A percentile compares a stretch with the other conserved stretches of the same genome.
Evolutionary conservation across 2,888 invertebrate genomes (phyloP).

Genomic region (Malacosoma neustria): DNA sequence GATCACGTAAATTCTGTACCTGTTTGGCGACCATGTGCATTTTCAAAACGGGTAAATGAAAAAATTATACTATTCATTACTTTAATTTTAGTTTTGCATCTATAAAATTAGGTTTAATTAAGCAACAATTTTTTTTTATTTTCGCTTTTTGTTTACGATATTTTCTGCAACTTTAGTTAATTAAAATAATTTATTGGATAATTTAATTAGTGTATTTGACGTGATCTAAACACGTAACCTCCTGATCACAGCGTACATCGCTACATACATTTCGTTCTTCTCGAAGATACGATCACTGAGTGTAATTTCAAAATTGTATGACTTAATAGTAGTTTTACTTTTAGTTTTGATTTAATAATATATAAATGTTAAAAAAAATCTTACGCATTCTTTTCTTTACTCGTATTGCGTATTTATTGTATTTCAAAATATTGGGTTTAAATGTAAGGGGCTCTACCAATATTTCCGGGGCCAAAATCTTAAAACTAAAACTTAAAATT

Average conservation of each 20-base stretch:
- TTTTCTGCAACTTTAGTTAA: neutral
- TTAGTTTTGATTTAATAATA: too few species aligned
- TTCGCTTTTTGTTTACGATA: neutral
- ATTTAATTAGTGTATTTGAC: neutral
- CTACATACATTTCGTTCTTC: too few species aligned
- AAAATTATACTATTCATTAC: neutral
- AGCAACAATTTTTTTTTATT: neutral
- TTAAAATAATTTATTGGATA: neutral
- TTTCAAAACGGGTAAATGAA: conserved; percentile 8
- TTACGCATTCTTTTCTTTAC: too few species aligned
- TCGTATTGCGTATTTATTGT: too few species aligned
- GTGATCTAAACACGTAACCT: neutral
- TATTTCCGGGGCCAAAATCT: neutral
- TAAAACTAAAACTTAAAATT: neutral
- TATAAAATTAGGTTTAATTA: neutral
- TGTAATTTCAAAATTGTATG: neutral
- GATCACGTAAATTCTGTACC: conserved; percentile 19
- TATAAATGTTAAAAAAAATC: too few species aligned
- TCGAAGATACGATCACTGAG: too few species aligned
- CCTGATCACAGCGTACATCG: too few species aligned
- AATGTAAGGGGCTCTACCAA: too few species aligned
- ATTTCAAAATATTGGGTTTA: too few species aligned
- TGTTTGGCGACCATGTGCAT: conserved; percentile 13
- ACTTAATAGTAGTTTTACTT: neutral
- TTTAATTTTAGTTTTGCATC: neutral